Evolutionary conservation across 2,888 invertebrate species (phyloP), one percentile per base, ranked within the genome.

Genomic region (Acanthosoma haemorrhoidale): DNA sequence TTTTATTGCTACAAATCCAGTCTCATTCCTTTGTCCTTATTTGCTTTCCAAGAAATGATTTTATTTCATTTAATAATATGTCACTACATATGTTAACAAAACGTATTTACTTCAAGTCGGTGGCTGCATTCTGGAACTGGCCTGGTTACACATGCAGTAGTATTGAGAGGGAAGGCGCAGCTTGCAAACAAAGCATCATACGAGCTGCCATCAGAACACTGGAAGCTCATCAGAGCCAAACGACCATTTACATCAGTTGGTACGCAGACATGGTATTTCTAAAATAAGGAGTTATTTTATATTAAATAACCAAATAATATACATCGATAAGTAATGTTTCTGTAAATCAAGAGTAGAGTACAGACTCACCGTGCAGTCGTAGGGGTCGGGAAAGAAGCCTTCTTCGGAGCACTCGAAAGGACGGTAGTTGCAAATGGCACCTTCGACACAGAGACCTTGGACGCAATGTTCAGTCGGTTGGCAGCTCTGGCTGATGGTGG

Each of bases 381-480:
- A 64, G 15, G 64, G 64, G 25, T 64, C 64, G 9, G 64, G 64
- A 16, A 16, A 64, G 43, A 34, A 43, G 5, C 64, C 64, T 8
- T 64, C 64, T 8, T 43, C 41, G 4, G 41, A 41, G 16, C 64
- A 64, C 41, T 64, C 13, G 64, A 64, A 64, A 16, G 64, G 64
- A 8, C 64, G 16, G 32, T 64, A 64, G 64, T 64, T 64, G 32
- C 64, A 64, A 8, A 64, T 9, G 5, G 39, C 43, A 1, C 43
- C 64, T 4, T 41, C 2, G 15, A 43, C 29, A 13, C 64, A 64
- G 15, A 41, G 31, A 13, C 64, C 64, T 5, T 13, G 29, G 6
- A 64, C 31, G 39, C 64, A 64, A 11, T 31, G n/a, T 11, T 64
- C 64, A 8, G 15, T 41, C 0, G n/a, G 8, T 13, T 25, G 29